Evolutionary conservation across 2,113 vertebrate genomes (phyloP), one percentile per base, ranked within the genome.

Genomic region (Phyllopteryx taeniolatus): DNA sequence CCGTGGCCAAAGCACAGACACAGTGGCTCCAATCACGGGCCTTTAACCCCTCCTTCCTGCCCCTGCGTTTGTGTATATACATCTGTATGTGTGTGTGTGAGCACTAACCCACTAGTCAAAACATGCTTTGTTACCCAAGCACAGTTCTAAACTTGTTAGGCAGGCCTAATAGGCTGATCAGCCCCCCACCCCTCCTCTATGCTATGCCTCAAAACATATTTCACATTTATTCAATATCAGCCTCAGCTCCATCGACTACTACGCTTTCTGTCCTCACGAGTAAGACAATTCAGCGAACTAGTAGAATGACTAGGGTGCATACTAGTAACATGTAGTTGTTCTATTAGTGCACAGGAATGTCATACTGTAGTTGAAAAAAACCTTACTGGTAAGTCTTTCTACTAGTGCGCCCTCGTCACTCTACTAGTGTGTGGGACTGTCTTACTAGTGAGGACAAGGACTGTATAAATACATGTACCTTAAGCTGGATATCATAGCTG

Each of bases 1-100:
- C 85, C 83, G 78, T 78, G 71, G 80, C 79, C 84, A 79, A 75
- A 78, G 83, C 78, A 84, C 84, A 93, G 91, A 93, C 91, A 84
- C 70, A 63, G 65, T 88, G 91, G 87, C 91, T 93, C 91, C 92
- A 88, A 85, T 77, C 22, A 33, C 68, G 67, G 82, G 83, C 80
- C 86, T 83, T 82, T 76, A 77, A 79, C 88, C 84, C 85, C 86
- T 85, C 83, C 86, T 81, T 78, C 77, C 72, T 77, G 73, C 73
- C 68, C 69, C 62, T 69, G 65, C 73, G 42, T 67, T 74, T 72
- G 67, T 69, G 67, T 75, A 74, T 65, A 43, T 39, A 39, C 35
- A 39, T 39, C 35, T 39, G 35, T 39, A 6, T 43, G 49, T 70
- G 51, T 42, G 68, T 68, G 73, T 76, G 47, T 72, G 61, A 67